These are phyloP conservation scores for Nemopilema nomurai DNA, from an alignment of 30 jellyfish, hydroid and myxozoan genomes.

Conservation along the genomic window DNA sequence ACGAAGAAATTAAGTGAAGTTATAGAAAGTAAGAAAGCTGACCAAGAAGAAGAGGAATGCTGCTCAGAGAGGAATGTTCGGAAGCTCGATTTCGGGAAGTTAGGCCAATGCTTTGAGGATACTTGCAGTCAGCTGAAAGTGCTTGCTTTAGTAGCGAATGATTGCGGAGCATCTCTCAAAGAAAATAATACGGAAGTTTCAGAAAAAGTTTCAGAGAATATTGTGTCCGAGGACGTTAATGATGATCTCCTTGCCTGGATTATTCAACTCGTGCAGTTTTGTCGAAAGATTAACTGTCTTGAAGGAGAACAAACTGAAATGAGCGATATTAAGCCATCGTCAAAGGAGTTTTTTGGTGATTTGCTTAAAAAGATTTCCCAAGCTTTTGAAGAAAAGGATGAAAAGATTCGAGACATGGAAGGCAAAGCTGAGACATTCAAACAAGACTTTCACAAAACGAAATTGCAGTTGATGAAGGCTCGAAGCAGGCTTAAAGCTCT, in stretches of 20 bases:
- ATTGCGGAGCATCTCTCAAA: background rate
- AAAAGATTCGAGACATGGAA: background rate
- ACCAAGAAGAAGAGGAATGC: background rate
- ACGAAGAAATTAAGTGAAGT: background rate
- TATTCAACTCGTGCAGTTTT: conserved; percentile 21
- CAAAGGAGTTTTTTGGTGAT: background rate
- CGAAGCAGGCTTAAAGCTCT: background rate
- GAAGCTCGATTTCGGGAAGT: background rate
- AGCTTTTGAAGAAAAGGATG: background rate
- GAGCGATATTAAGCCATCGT: background rate
- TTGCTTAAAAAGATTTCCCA: background rate
- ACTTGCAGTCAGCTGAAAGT: background rate
- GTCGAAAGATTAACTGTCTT: background rate
- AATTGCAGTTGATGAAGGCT: background rate
- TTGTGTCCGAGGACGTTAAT: background rate
- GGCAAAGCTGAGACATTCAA: background rate
- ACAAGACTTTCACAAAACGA: conserved; percentile 6
- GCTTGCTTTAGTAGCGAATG: background rate
- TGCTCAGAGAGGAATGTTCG: background rate
- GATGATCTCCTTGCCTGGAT: conserved; percentile 1
- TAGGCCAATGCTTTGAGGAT: background rate
- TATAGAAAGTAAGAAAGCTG: background rate
- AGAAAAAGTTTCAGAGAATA: background rate
- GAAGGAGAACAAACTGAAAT: background rate
- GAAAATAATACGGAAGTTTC: background rate